Percentiles rank a stretch among this genome's conserved stretches.
phyloP scores from a whole-genome alignment of 1,140 invertebrate species.

The Atopsyche davidsoni region DNA sequence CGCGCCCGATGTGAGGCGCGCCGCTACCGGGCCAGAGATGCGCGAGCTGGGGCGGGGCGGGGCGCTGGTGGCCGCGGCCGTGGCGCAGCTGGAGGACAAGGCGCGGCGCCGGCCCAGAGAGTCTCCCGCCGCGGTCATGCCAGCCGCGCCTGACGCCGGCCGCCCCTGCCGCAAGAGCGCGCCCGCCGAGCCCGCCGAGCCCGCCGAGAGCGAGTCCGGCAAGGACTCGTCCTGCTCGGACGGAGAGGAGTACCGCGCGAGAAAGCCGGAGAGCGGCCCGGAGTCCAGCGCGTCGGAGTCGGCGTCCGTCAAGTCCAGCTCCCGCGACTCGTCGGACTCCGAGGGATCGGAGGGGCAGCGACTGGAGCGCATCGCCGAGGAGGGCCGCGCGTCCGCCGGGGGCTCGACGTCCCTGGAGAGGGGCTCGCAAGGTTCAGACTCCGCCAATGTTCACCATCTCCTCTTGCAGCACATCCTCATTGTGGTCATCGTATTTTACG shows the following conservation, averaged over 20 bases:
- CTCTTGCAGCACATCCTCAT: slow-evolving; percentile 23
- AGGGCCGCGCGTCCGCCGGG: slow-evolving; percentile 4
- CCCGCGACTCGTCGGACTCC: slow-evolving; percentile 29
- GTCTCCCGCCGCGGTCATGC: slow-evolving; percentile 14
- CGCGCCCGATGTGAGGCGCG: slow-evolving; percentile 2
- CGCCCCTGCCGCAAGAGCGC: slow-evolving; percentile 1
- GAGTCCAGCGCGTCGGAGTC: slow-evolving; percentile 43
- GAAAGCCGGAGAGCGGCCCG: slow-evolving; percentile 5
- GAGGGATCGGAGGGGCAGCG: slow-evolving; percentile 9
- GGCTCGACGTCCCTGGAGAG: not conserved
- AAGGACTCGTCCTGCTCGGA: slow-evolving; percentile 22
- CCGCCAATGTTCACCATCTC: slow-evolving; percentile 15
- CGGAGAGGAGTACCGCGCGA: slow-evolving; percentile 3
- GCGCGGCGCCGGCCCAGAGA: slow-evolving; percentile 34
- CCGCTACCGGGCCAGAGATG: slow-evolving; percentile 11
- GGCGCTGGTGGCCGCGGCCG: slow-evolving; percentile 46
- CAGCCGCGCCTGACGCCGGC: slow-evolving; percentile 1
- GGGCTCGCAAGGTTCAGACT: slow-evolving; percentile 14
- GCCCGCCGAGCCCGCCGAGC: not conserved
- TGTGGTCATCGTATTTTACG: slow-evolving; percentile 6
- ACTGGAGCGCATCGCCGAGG: slow-evolving; percentile 13
- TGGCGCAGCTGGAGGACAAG: slow-evolving; percentile 41
- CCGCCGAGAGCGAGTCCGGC: not conserved
- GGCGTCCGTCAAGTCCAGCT: slow-evolving; percentile 45
- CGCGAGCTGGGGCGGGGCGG: slow-evolving; percentile 36